Base-by-base conservation (phyloP, 64 coral and sea anemone genomes). In the Montipora foliosa region DNA sequence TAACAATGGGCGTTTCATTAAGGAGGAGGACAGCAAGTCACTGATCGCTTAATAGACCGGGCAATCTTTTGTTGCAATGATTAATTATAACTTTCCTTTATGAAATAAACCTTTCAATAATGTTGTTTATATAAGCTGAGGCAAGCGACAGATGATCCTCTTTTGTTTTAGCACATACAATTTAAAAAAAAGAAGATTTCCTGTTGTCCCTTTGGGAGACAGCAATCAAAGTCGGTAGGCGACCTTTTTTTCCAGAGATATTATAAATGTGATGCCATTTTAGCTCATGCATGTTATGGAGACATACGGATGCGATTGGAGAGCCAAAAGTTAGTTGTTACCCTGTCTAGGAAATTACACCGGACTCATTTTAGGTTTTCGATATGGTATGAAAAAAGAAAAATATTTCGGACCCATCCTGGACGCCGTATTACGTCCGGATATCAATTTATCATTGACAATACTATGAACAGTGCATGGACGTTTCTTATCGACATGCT, bases 381-480 rank as follows among this genome's bases (percentile, higher is more conserved):
- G 66, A 71, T 86, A 67, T 49, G 2, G 71, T 45, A 86, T 86
- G n/a, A 15, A 44, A 67, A 67, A 29, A 86, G 81, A 83, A 45
- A 83, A 67, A 67, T 47, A 13, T 16, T 47, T 47, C 60, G 17
- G 21, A 45, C 44, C 6, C 19, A 70, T 16, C 13, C 21, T 14
- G 47, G 44, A 21, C 62, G 82, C n/a, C 62, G 37, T 71, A 21
- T 47, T 50, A 21, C 3, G 19, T 66, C 82, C 82, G 82, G 82
- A 86, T 82, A 13, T 57, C 24, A 45, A 21, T 47, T 22, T 82
- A 45, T 20, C 11, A 12, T 55, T 21, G 13, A 71, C 47, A 69
- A 17, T 8, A 46, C 21, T 19, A 2, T 71, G 21, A 37, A 49
- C 81, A 83, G 29, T 46, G 29, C 19, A 83, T 83, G 29, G 59